Conservation (phyloP, 2,797 vertebrate species). For the Danio albolineatus region DNA sequence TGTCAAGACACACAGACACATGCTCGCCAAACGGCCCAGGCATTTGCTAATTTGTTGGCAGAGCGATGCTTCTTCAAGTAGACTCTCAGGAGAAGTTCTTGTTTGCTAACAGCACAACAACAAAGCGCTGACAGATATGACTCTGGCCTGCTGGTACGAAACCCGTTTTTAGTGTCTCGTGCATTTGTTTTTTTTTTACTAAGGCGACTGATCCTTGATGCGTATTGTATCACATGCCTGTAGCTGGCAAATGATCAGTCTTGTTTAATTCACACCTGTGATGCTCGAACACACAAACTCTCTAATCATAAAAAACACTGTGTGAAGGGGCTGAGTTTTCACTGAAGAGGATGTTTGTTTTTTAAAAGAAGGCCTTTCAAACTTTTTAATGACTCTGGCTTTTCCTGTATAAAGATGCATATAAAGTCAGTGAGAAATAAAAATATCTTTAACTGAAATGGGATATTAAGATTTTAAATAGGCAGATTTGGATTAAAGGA, state of each 20-base stretch:
- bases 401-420: neutral
- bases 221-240: conserved; percentile 27
- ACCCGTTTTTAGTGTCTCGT: neutral
- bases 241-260: conserved; percentile 17
- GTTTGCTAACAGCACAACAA: conserved; percentile 51
- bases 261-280: conserved; percentile 24
- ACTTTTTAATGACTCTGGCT: neutral
- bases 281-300: neutral
- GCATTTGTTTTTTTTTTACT: conserved; percentile 10
- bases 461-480: neutral
- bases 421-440: neutral
- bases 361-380: neutral
- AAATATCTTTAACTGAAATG: neutral
- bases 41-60: conserved; percentile 54
- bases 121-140: conserved; percentile 48
- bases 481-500: neutral
- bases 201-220: conserved; percentile 22
- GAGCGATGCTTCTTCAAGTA: conserved; percentile 44
- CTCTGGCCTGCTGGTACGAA: conserved; percentile 48
- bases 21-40: conserved; percentile 50
- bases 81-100: conserved; percentile 53
- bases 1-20: conserved; percentile 52
- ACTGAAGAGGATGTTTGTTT: neutral
- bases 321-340: neutral
- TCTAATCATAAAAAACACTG: conserved; percentile 5